Conservation (phyloP, 2,888 invertebrate species). For the Lasius platythorax region DNA sequence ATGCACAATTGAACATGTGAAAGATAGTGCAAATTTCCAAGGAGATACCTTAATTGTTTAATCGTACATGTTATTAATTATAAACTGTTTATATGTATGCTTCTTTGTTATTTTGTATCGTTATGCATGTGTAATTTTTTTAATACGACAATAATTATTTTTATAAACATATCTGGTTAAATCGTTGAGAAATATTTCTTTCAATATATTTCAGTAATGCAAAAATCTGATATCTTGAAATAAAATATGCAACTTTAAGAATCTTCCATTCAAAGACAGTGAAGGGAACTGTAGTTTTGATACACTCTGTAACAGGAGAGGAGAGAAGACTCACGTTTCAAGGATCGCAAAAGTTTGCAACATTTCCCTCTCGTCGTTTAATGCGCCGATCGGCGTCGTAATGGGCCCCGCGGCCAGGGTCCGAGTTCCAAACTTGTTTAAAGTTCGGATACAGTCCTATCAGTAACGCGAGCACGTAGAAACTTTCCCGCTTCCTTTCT, state of each 20-base stretch:
- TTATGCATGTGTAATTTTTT: not conserved
- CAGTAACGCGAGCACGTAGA: conserved; percentile 63
- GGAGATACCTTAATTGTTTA: not conserved
- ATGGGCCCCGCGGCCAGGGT: conserved; percentile 63
- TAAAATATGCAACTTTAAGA: not conserved
- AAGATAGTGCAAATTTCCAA: not conserved
- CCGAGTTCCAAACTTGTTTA: conserved; percentile 75
- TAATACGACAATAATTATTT: not conserved
- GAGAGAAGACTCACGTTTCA: not conserved
- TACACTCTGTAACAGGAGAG: not conserved
- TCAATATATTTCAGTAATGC: not conserved
- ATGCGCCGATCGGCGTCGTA: conserved; percentile 67
- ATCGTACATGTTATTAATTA: not conserved
- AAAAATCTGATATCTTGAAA: not conserved
- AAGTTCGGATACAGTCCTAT: conserved; percentile 74
- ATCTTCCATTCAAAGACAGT: not conserved
- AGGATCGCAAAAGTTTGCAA: conserved; percentile 70
- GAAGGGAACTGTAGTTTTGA: not conserved
- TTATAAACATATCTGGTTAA: not conserved
- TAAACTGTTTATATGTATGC: not conserved
- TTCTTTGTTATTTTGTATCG: not conserved
- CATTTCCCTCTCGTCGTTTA: conserved; percentile 64
- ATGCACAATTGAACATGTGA: not conserved
- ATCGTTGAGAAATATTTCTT: not conserved
- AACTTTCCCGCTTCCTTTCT: conserved; percentile 62